These are phyloP conservation scores for Cyanistes caeruleus DNA, from an alignment of 2,113 vertebrate genomes.

Conservation along the genomic window DNA sequence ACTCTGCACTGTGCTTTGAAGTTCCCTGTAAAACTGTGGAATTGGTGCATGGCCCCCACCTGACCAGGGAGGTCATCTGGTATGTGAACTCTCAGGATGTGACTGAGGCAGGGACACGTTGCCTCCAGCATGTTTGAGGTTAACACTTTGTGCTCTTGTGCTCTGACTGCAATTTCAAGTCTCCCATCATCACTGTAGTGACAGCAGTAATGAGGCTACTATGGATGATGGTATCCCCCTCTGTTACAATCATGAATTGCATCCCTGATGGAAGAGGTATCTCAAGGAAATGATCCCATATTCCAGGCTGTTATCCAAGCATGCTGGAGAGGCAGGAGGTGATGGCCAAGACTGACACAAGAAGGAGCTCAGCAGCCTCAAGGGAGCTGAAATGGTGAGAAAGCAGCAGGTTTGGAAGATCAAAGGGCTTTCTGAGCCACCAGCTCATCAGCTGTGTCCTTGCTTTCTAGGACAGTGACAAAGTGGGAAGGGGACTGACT, in stretches of 20 bases:
- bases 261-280: background rate
- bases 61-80: background rate
- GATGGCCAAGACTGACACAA: background rate
- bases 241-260: background rate
- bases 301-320: background rate
- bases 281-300: background rate
- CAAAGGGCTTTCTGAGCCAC: background rate
- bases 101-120: background rate
- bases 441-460: background rate
- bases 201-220: background rate
- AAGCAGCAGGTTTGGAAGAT: background rate
- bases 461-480: background rate
- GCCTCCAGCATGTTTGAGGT: background rate
- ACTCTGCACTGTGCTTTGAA: background rate
- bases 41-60: background rate
- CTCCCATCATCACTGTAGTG: background rate
- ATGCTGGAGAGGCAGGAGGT: background rate
- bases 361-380: background rate
- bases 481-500: background rate
- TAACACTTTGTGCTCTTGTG: background rate
- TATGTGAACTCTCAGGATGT: background rate
- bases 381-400: background rate
- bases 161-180: background rate
- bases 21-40: background rate
- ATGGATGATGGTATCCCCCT: background rate